phyloP scores from a whole-genome alignment of 2,797 vertebrate species.

The Myripristis jacobus region DNA sequence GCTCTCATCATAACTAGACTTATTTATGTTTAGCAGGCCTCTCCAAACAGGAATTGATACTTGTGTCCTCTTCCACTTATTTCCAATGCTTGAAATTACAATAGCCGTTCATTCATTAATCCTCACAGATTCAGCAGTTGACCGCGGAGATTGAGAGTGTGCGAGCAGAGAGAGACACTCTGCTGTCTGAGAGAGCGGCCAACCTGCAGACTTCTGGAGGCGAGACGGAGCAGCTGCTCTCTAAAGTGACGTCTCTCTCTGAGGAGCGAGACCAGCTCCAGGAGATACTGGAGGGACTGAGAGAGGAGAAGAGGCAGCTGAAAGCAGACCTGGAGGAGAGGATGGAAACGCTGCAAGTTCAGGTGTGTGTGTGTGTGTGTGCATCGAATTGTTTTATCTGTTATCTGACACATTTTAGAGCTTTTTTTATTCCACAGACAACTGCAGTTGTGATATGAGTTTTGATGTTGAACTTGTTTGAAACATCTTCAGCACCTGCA shows the following conservation, averaged over 20 bases:
- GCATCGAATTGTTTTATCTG: no score
- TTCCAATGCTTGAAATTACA: background rate
- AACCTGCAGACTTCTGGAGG: slow-evolving; percentile 1
- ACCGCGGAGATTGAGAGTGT: slow-evolving; percentile 47
- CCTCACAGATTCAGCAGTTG: slow-evolving; percentile 35
- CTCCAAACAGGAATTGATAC: no score
- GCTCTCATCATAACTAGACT: background rate
- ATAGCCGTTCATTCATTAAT: background rate
- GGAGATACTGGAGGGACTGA: slow-evolving; percentile 66
- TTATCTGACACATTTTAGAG: background rate
- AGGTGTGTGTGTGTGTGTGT: slow-evolving; percentile 58
- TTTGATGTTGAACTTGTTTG: no score
- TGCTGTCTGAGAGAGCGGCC: slow-evolving; percentile 32
- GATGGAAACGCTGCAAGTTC: slow-evolving; percentile 37
- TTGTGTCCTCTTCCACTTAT: background rate
- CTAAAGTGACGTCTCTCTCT: slow-evolving; percentile 67
- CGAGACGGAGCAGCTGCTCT: slow-evolving; percentile 61
- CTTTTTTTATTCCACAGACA: no score
- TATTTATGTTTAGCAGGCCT: no score
- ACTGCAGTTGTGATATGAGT: background rate
- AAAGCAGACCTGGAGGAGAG: slow-evolving; percentile 69
- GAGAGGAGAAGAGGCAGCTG: slow-evolving; percentile 76
- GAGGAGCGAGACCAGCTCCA: slow-evolving; percentile 83
- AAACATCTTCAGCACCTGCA: no score
- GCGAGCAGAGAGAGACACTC: slow-evolving; percentile 46